Evolutionary conservation across 1,140 invertebrate genomes (phyloP).

Genomic region (Lepidostoma basale): DNA sequence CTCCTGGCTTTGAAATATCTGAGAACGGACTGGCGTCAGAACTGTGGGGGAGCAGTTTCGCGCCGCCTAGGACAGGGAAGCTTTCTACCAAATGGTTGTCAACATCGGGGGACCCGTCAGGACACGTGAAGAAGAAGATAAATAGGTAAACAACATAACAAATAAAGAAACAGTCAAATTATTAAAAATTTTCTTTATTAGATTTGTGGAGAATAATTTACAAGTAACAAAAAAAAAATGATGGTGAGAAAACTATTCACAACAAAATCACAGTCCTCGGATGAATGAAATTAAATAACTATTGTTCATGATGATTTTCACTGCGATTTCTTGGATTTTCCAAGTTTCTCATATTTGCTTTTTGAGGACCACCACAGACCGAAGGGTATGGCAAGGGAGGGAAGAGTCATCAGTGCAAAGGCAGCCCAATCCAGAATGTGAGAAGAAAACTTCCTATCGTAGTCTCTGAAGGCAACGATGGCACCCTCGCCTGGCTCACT

Average conservation of each 20-base stretch:
- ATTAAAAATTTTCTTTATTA: conserved; percentile 18
- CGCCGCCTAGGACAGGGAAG: too few relatives aligned
- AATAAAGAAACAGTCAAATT: too few relatives aligned
- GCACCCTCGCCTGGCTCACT: conserved; percentile 96
- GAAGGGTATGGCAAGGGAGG: conserved; percentile 93
- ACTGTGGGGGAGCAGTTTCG: too few relatives aligned
- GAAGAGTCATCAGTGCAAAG: conserved; percentile 95
- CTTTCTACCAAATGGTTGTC: too few relatives aligned
- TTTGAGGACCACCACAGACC: conserved; percentile 94
- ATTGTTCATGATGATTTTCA: conserved; percentile 7
- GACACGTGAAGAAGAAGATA: background rate
- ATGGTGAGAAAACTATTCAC: conserved; percentile 12
- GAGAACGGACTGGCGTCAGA: too few relatives aligned
- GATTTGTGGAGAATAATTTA: conserved; percentile 21
- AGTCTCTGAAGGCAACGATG: conserved; percentile 94
- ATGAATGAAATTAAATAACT: conserved; percentile 11
- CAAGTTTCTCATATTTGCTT: conserved; percentile 88
- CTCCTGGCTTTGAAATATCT: too few relatives aligned
- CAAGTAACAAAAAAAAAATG: conserved; percentile 12
- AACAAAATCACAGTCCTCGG: conserved; percentile 23
- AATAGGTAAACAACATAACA: background rate
- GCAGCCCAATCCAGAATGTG: conserved; percentile 96
- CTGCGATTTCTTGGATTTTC: conserved; percentile 67
- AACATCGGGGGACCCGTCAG: too few relatives aligned
- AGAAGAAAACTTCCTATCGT: conserved; percentile 97